These are phyloP conservation scores for Amia ocellicauda DNA, from an alignment of 2,113 vertebrate species.

Conservation along the genomic window DNA sequence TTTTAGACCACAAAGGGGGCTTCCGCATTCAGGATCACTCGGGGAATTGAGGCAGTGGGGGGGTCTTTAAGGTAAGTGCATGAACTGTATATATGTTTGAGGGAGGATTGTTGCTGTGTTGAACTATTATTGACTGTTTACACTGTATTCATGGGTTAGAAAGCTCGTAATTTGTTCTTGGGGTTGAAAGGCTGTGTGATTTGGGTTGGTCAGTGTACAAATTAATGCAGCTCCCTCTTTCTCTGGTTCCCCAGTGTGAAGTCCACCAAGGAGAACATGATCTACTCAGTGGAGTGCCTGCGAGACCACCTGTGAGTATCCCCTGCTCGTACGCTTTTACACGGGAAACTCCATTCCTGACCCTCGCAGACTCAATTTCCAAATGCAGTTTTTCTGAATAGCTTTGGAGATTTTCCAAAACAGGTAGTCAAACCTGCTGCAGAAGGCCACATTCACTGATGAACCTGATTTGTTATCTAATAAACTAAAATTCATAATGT, in stretches of 20 bases:
- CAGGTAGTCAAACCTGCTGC: too few relatives aligned
- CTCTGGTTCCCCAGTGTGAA: conserved; percentile 70
- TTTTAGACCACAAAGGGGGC: conserved; percentile 93
- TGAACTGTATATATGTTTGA: not conserved
- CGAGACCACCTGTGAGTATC: conserved; percentile 84
- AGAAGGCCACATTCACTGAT: too few relatives aligned
- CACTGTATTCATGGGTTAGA: too few relatives aligned
- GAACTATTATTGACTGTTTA: too few relatives aligned
- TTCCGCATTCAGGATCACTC: conserved; percentile 89
- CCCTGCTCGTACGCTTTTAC: too few relatives aligned
- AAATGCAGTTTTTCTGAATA: too few relatives aligned
- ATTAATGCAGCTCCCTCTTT: conserved; percentile 10
- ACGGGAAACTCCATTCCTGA: too few relatives aligned
- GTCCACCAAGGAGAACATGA: conserved; percentile 82
- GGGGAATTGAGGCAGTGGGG: conserved; percentile 87
- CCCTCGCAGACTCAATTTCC: too few relatives aligned
- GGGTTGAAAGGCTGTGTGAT: conserved; percentile 6
- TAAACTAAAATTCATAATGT: too few relatives aligned
- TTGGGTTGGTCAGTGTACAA: not conserved
- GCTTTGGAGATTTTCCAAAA: too few relatives aligned
- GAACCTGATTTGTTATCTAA: too few relatives aligned
- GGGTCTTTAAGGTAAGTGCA: conserved; percentile 80
- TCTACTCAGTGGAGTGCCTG: conserved; percentile 83
- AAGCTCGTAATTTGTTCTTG: not conserved
- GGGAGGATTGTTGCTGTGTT: too few relatives aligned